Percentiles rank a stretch among this genome's conserved stretches.
Evolutionary conservation across 2,113 vertebrate species (phyloP).

Genomic region (Amphiprion percula): DNA sequence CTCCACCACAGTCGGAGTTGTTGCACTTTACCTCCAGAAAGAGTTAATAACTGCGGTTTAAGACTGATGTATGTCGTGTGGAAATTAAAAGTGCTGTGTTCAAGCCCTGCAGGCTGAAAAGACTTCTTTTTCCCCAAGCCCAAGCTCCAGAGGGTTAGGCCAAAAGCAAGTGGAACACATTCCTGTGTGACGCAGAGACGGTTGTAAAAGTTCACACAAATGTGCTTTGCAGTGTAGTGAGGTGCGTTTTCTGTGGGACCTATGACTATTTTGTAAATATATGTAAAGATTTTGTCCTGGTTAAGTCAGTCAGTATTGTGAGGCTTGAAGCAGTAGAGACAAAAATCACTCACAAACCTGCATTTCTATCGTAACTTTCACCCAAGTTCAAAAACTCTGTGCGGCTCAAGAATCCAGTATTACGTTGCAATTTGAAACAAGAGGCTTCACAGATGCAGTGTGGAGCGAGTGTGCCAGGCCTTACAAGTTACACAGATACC

Average conservation of each 20-base stretch:
- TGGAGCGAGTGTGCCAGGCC: constrained; percentile 44
- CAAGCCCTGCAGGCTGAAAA: constrained; percentile 1
- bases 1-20: constrained; percentile 2
- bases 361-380: constrained; percentile 41
- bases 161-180: constrained; percentile 43
- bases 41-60: constrained; percentile 12
- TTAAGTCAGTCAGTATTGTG: background rate
- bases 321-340: background rate
- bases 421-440: constrained; percentile 65
- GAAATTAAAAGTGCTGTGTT: constrained; percentile 33
- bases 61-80: constrained; percentile 6
- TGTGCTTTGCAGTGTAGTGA: constrained; percentile 7
- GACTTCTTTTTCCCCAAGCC: background rate
- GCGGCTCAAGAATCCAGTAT: constrained; percentile 56
- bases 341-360: constrained; percentile 1
- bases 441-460: constrained; percentile 41
- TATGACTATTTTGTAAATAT: background rate
- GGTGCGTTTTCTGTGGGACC: constrained; percentile 5
- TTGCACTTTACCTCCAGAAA: constrained; percentile 41
- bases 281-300: background rate
- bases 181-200: constrained; percentile 41
- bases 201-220: constrained; percentile 44
- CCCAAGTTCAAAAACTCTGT: constrained; percentile 42
- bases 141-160: background rate
- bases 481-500: constrained; percentile 33